Percentiles rank a stretch among this genome's conserved stretches.
Evolutionary conservation across 1,140 invertebrate species (phyloP).

Genomic region (Lucilia sericata): DNA sequence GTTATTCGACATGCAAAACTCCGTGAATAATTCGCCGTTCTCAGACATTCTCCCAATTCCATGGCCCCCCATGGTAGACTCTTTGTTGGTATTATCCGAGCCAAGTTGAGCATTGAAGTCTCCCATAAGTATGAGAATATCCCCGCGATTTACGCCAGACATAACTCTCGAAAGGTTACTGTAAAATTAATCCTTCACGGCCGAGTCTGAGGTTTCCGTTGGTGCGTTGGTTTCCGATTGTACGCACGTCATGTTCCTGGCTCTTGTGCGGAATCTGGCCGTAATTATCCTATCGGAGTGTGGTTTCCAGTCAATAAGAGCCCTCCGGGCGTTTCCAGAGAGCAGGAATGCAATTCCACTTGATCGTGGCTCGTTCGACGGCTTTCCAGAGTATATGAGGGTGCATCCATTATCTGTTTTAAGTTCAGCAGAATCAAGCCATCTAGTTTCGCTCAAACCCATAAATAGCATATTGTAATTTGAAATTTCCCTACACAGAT

Average conservation of each 20-base stretch:
- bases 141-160: neutral
- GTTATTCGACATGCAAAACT: neutral
- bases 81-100: neutral
- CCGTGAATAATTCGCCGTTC: constrained; percentile 1
- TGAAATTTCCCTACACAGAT: too few species aligned
- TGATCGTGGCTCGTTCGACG: too few species aligned
- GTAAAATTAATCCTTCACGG: constrained; percentile 2
- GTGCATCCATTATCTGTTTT: too few species aligned
- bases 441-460: too few species aligned
- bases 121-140: constrained; percentile 7
- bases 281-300: too few species aligned
- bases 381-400: too few species aligned
- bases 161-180: too few species aligned
- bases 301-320: too few species aligned
- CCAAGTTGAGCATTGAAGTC: constrained; percentile 28
- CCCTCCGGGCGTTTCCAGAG: too few species aligned
- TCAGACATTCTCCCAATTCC: neutral
- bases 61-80: neutral
- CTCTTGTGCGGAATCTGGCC: too few species aligned
- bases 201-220: neutral
- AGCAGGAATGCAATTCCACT: too few species aligned
- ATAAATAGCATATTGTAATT: neutral
- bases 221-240: constrained; percentile 34
- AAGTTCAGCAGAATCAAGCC: too few species aligned
- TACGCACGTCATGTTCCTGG: neutral